phyloP scores from a whole-genome alignment of 2,113 vertebrate species.

The Mus spicilegus region DNA sequence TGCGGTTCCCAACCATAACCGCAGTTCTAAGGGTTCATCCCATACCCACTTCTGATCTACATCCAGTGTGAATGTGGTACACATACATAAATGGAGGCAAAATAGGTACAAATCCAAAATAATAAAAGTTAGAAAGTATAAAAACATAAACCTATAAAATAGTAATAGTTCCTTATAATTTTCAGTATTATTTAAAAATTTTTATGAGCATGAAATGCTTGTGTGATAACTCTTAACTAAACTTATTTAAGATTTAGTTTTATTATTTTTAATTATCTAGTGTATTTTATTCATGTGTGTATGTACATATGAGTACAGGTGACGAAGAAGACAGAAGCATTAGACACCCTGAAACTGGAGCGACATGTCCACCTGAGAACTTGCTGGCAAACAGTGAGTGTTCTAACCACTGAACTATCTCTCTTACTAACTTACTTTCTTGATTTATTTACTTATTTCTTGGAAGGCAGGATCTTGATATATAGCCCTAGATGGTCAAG shows the following conservation, averaged over 20 bases:
- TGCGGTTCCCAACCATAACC: neutral
- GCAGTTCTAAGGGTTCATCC: neutral
- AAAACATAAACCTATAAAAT: conserved; percentile 20
- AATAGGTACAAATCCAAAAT: neutral
- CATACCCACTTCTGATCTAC: neutral
- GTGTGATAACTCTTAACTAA: conserved; percentile 9
- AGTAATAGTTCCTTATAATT: neutral
- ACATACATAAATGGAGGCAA: neutral
- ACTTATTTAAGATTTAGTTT: neutral
- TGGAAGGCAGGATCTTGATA: neutral
- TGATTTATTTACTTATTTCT: no score
- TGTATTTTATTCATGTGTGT: neutral
- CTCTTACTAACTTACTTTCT: neutral
- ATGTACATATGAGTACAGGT: neutral
- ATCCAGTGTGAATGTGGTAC: neutral
- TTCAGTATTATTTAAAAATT: conserved; percentile 24
- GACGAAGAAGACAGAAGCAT: neutral
- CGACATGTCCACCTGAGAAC: neutral
- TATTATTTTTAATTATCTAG: neutral
- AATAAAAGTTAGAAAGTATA: neutral
- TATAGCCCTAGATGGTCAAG: neutral
- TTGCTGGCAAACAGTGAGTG: neutral
- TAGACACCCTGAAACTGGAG: neutral
- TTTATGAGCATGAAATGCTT: conserved; percentile 14
- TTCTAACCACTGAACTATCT: neutral